phyloP scores from a whole-genome alignment of 1,140 invertebrate species.

The Myzus persicae region DNA sequence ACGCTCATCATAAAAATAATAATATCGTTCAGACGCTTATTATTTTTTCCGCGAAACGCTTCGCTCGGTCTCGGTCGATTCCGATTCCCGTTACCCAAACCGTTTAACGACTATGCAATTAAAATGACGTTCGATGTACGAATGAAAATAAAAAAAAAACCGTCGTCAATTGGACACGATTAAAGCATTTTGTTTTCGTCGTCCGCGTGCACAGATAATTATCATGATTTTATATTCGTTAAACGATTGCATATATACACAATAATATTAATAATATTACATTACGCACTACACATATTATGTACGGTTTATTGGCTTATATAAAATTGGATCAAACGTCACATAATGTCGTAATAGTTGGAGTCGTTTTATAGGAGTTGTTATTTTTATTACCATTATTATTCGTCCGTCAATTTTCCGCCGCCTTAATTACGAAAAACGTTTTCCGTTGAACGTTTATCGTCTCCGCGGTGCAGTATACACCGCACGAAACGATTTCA shows the following conservation, averaged over 20 bases:
- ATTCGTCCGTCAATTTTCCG: background rate
- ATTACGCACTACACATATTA: background rate
- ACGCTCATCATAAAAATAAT: background rate
- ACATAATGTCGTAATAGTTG: background rate
- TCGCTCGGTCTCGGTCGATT: background rate
- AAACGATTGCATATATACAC: background rate
- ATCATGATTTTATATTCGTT: background rate
- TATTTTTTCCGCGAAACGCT: background rate
- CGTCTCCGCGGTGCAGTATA: background rate
- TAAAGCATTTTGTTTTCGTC: conserved; percentile 11
- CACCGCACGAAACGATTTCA: background rate
- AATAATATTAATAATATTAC: background rate
- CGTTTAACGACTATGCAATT: background rate
- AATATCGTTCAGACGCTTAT: background rate
- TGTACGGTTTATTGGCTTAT: background rate
- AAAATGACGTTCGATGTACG: background rate
- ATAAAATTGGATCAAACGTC: background rate
- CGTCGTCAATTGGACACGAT: background rate
- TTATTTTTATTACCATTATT: background rate
- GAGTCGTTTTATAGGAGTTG: background rate
- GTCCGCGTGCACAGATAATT: background rate
- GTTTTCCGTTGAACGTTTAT: background rate
- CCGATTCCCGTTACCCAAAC: background rate
- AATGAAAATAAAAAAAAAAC: background rate
- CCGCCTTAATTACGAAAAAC: background rate